A percentile compares a stretch with the other conserved stretches of the same genome.
These are phyloP conservation scores for Sebastes reedi DNA, from an alignment of 2,797 vertebrate genomes.

Conservation along the genomic window DNA sequence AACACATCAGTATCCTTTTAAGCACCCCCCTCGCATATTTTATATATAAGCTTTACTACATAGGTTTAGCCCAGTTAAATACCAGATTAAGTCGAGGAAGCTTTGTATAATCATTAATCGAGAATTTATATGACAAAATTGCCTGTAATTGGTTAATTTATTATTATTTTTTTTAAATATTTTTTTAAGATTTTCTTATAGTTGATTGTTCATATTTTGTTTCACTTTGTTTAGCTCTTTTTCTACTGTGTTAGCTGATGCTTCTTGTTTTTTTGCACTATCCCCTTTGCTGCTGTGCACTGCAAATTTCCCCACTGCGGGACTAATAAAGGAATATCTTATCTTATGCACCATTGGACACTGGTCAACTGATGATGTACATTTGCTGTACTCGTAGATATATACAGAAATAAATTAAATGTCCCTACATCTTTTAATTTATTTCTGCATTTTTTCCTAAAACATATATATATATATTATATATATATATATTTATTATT, in stretches of 20 bases:
- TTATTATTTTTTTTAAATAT: no score
- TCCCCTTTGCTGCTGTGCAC: no score
- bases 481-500: no score
- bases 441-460: no score
- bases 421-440: no score
- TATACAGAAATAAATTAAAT: not conserved
- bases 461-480: no score
- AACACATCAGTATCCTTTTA: not conserved
- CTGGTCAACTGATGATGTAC: not conserved
- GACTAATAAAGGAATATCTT: no score
- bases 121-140: not conserved
- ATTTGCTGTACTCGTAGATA: not conserved
- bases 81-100: not conserved
- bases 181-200: no score
- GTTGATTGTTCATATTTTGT: no score
- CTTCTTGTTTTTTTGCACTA: no score
- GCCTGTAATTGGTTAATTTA: not conserved
- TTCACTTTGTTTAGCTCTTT: no score
- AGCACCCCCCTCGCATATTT: not conserved
- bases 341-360: not conserved
- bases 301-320: fast-evolving
- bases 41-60: conserved; percentile 6
- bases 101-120: not conserved
- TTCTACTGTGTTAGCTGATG: not conserved
- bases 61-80: not conserved